Percentiles rank a stretch among this genome's conserved stretches.
These are phyloP conservation scores for Apis florea DNA, from an alignment of 1,140 invertebrate genomes.

Conservation along the genomic window DNA sequence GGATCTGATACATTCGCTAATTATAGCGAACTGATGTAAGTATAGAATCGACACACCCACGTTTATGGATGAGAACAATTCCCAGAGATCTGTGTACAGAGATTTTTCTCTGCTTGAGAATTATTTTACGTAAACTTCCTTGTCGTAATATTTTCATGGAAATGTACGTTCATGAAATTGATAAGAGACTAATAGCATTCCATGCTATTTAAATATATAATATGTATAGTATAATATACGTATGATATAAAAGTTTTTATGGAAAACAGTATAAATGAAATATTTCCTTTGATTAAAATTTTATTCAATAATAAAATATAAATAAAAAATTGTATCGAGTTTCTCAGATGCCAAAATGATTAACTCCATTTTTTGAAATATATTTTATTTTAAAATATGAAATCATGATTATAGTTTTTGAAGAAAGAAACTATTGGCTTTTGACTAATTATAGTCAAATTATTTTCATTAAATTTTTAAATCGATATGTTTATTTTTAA, in stretches of 20 bases:
- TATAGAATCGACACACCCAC: background rate
- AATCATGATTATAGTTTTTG: no score
- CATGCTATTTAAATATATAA: no score
- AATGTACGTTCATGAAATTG: background rate
- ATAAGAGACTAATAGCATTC: background rate
- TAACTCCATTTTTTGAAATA: no score
- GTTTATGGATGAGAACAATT: background rate
- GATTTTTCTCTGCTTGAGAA: background rate
- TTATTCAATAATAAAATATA: background rate
- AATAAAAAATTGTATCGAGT: background rate
- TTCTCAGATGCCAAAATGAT: no score
- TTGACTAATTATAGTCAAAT: background rate
- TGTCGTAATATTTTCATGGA: background rate
- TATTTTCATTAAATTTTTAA: background rate
- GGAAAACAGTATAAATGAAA: background rate
- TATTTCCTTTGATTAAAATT: background rate
- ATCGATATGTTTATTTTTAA: background rate
- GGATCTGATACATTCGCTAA: background rate
- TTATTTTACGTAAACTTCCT: no score
- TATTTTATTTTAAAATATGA: no score
- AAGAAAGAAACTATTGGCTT: no score
- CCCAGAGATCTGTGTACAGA: background rate
- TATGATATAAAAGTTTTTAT: background rate
- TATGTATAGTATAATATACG: no score
- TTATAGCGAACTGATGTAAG: background rate